phyloP scores from a whole-genome alignment of 2,888 invertebrate genomes.

The Drosophila anomalata region DNA sequence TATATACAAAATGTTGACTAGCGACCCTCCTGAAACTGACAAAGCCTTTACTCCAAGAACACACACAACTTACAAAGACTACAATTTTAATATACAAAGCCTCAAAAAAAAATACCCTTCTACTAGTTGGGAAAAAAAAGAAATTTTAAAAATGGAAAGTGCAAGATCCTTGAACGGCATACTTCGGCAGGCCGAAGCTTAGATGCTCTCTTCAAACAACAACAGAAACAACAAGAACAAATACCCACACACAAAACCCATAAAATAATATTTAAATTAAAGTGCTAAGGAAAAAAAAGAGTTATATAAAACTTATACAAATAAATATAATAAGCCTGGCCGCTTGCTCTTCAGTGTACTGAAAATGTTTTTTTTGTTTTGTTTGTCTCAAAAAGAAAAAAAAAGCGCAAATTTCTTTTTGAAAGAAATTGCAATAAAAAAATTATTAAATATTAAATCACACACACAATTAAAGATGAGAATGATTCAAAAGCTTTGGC shows the following conservation, averaged over 20 bases:
- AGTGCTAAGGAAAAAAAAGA: slow-evolving; percentile 5
- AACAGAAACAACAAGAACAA: slow-evolving; percentile 15
- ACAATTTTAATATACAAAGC: slow-evolving; percentile 71
- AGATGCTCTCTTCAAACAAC: slow-evolving; percentile 50
- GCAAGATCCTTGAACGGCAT: slow-evolving; percentile 41
- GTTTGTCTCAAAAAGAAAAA: slow-evolving; percentile 5
- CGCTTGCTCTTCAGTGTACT: slow-evolving; percentile 20
- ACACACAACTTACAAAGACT: slow-evolving; percentile 72
- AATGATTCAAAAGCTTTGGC: slow-evolving; percentile 1
- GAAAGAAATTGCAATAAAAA: slow-evolving; percentile 1
- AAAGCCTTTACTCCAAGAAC: slow-evolving; percentile 36
- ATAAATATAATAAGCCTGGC: slow-evolving; percentile 20
- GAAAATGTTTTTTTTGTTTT: slow-evolving; percentile 4
- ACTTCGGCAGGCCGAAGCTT: slow-evolving; percentile 73
- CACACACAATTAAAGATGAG: neutral
- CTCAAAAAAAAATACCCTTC: slow-evolving; percentile 2
- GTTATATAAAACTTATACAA: slow-evolving; percentile 15
- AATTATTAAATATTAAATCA: neutral
- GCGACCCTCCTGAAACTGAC: slow-evolving; percentile 2
- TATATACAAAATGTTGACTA: slow-evolving; percentile 1
- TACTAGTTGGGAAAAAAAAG: neutral
- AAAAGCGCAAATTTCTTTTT: slow-evolving; percentile 14
- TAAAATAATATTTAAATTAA: slow-evolving; percentile 14
- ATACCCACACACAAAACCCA: slow-evolving; percentile 16
- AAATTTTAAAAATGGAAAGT: slow-evolving; percentile 44